Base-by-base conservation (phyloP, 2,888 invertebrate species). In the Drosophila stalkeri region DNA sequence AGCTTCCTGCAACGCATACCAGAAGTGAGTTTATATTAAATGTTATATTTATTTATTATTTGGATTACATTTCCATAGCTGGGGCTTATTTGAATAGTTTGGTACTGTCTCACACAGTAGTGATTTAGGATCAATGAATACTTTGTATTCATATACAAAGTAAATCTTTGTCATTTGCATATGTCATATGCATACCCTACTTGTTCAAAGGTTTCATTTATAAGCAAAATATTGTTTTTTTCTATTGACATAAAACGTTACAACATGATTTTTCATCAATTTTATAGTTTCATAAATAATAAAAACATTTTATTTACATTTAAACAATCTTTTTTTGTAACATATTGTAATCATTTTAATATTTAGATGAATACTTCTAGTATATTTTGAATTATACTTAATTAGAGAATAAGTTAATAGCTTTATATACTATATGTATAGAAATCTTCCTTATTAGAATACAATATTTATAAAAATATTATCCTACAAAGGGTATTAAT, bases 1-100 rank as follows among this genome's bases (percentile, higher is more conserved):
- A 98, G 97, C 68, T 98, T 97, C 71, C 94, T 97, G 78, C 97
- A 97, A 93, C 94, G 97, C 92, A 97, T 98, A 92, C 97, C 97
- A 72, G 97, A 97, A 94, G 97, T 93, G 77, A 91, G 90, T 88
- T 11, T 44, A 46, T 12, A 2, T 27, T 31, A 27, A n/a, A n/a
- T n/a, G n/a, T n/a, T n/a, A n/a, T n/a, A n/a, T n/a, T n/a, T 47
- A 0, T 16, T 8, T 16, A 8, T 8, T n/a, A 9, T 46, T 44
- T 27, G 0, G 2, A 2, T 18, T 20, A 12, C 12, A 18, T 44
- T 20, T 27, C 16, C 16, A 12, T 11, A 12, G 11, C 12, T 12
- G 11, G 3, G 6, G 18, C 9, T 51, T 33, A 12, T 7, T n/a
- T 9, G 11, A 5, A 1, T 16, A 4, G 4, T n/a, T 9, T 27